Conservation (phyloP, 2,113 vertebrate genomes). For the Tetraodon nigroviridis region DNA sequence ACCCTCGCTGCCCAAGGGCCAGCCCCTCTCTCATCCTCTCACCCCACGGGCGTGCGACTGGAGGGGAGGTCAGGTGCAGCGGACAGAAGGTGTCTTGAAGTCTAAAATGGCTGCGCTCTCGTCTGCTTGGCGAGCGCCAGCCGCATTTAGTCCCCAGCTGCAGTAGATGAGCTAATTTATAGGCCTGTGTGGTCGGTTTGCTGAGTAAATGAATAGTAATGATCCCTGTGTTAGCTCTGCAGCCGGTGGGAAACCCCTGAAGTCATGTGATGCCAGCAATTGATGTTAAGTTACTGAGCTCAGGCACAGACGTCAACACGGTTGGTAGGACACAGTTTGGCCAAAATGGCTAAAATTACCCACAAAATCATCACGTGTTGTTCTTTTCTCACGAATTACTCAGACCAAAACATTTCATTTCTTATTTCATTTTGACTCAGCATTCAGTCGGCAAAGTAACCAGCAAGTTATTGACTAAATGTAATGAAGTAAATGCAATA, state of each 20-base stretch:
- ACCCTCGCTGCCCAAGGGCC: background rate
- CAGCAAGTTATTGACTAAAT: no score
- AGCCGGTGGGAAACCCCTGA: conserved; percentile 45
- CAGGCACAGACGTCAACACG: background rate
- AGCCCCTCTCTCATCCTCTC: conserved; percentile 10
- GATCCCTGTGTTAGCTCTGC: conserved; percentile 61
- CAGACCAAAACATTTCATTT: no score
- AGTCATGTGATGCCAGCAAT: conserved; percentile 14
- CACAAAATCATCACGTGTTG: no score
- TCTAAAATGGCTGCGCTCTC: conserved; percentile 38
- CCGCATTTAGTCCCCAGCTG: conserved; percentile 56
- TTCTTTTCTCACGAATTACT: no score
- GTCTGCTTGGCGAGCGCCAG: conserved; percentile 40
- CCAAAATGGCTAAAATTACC: no score
- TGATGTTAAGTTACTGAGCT: background rate
- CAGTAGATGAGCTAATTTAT: conserved; percentile 59
- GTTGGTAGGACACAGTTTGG: no score
- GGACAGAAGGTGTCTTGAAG: conserved; percentile 52
- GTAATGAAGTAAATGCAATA: no score
- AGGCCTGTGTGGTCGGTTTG: conserved; percentile 62
- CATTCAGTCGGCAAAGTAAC: no score
- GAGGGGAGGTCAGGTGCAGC: conserved; percentile 42
- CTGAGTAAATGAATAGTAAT: conserved; percentile 73
- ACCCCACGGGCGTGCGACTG: conserved; percentile 25
- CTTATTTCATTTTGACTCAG: no score